Evolutionary conservation across 1,140 invertebrate genomes (phyloP).

Genomic region (Heliconius hewitsoni): DNA sequence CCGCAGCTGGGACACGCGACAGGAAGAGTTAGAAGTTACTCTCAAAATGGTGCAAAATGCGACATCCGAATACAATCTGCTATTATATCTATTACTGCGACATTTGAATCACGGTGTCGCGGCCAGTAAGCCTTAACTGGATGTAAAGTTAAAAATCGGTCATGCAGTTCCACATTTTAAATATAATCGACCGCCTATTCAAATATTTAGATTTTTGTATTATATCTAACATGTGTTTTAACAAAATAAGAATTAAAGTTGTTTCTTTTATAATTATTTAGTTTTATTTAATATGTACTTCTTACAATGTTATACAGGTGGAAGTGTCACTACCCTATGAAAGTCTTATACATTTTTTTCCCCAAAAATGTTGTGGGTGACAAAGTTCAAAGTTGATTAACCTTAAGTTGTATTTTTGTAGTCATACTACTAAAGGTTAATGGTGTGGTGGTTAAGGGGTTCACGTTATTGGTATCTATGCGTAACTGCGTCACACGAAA

Average conservation of each 20-base stretch:
- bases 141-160: background rate
- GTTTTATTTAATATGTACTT: background rate
- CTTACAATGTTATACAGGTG: background rate
- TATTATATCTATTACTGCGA: slow-evolving; percentile 61
- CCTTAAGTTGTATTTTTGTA: no score
- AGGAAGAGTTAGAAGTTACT: slow-evolving; percentile 62
- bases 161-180: background rate
- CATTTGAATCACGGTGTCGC: background rate
- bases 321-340: no score
- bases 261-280: background rate
- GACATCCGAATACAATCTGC: slow-evolving; percentile 68
- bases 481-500: no score
- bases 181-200: background rate
- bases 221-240: background rate
- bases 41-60: slow-evolving; percentile 61
- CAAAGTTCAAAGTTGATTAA: no score
- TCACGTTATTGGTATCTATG: no score
- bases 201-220: background rate
- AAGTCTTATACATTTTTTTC: no score
- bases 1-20: slow-evolving; percentile 61
- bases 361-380: no score
- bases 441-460: no score
- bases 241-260: background rate
- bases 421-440: no score
- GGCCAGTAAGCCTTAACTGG: background rate